phyloP scores from a whole-genome alignment of 2,797 vertebrate species.

The Trachurus trachurus region DNA sequence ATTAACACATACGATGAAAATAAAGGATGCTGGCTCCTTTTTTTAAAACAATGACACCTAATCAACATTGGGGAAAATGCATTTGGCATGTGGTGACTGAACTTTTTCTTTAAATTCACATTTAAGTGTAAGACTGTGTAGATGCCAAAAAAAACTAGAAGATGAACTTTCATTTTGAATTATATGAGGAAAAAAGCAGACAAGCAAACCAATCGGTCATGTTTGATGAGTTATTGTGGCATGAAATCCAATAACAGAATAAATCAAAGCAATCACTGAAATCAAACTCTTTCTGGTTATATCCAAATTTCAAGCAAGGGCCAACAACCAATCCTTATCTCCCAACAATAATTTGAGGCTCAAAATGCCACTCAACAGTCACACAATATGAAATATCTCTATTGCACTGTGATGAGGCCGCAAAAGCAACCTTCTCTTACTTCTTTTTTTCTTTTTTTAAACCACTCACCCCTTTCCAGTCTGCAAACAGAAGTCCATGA shows the following conservation, averaged over 20 bases:
- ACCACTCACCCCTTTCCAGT: slow-evolving; percentile 61
- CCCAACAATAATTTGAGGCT: slow-evolving; percentile 58
- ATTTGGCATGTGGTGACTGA: slow-evolving; percentile 12
- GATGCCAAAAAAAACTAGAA: slow-evolving; percentile 22
- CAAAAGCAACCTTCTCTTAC: slow-evolving; percentile 62
- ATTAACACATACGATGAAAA: slow-evolving; percentile 34
- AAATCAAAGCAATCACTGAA: slow-evolving; percentile 49
- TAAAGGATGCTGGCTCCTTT: slow-evolving; percentile 16
- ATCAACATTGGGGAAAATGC: slow-evolving; percentile 20
- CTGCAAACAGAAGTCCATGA: slow-evolving; percentile 60
- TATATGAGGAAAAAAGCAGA: slow-evolving; percentile 25
- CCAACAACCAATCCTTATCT: slow-evolving; percentile 39
- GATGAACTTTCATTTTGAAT: slow-evolving; percentile 19
- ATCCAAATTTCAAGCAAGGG: slow-evolving; percentile 58
- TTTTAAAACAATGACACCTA: slow-evolving; percentile 24
- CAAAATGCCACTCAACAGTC: slow-evolving; percentile 71
- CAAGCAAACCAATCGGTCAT: slow-evolving; percentile 45
- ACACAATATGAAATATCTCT: slow-evolving; percentile 72
- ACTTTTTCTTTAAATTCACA: neutral
- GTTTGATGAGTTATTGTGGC: slow-evolving; percentile 52
- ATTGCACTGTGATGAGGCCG: slow-evolving; percentile 81
- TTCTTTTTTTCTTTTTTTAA: slow-evolving; percentile 30
- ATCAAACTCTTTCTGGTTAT: slow-evolving; percentile 41
- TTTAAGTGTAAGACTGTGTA: slow-evolving; percentile 27
- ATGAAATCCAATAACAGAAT: slow-evolving; percentile 57